Conservation (phyloP, 2,113 vertebrate species). For the Triplophysa dalaica region DNA sequence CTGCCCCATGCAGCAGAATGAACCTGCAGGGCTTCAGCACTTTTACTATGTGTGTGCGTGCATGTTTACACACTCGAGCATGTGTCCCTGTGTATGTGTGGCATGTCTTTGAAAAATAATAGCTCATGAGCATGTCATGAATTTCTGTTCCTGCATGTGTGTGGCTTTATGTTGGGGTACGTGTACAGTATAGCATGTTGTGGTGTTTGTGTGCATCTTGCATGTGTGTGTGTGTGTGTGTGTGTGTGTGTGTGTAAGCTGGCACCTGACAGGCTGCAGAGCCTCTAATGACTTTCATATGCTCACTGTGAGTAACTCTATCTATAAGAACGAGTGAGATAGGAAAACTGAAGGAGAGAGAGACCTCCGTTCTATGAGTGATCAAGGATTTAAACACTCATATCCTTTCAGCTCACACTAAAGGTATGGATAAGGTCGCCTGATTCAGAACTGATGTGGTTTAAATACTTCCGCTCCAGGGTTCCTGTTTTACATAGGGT, state of each 20-base stretch:
- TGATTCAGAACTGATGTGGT: neutral
- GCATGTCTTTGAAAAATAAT: constrained; percentile 51
- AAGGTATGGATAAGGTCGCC: constrained; percentile 14
- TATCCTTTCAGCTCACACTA: constrained; percentile 23
- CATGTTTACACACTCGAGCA: constrained; percentile 57
- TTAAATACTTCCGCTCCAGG: constrained; percentile 16
- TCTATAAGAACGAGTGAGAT: constrained; percentile 80
- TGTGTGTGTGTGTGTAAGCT: constrained; percentile 61
- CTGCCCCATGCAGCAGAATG: constrained; percentile 77
- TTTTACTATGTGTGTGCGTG: constrained; percentile 65
- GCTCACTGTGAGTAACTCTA: constrained; percentile 91
- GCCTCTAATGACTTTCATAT: constrained; percentile 93
- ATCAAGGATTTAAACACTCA: constrained; percentile 73
- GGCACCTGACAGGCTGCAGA: constrained; percentile 89
- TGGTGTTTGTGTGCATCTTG: constrained; percentile 25
- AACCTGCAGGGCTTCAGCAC: constrained; percentile 87
- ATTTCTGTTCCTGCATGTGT: constrained; percentile 39
- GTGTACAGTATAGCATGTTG: neutral
- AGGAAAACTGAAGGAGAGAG: constrained; percentile 72
- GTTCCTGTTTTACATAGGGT: neutral
- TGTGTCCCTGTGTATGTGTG: constrained; percentile 54
- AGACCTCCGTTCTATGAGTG: constrained; percentile 77
- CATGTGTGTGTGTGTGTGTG: constrained; percentile 44
- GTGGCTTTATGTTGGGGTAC: constrained; percentile 32
- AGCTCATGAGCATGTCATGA: constrained; percentile 48